phyloP scores from a whole-genome alignment of 1,140 invertebrate species.

The Semibalanus balanoides region DNA sequence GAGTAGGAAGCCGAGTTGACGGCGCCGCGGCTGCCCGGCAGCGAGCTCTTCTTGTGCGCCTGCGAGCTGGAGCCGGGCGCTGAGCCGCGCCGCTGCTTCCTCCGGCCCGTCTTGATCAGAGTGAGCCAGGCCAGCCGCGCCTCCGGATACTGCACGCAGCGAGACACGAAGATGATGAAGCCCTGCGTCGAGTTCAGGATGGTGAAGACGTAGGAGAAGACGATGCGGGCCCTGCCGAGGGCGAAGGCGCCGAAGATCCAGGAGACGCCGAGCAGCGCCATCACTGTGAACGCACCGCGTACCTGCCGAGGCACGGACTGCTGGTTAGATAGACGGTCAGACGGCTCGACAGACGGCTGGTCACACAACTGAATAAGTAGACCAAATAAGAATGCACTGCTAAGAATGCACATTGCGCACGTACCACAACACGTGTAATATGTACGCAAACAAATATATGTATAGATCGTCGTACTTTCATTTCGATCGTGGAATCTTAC shows the following conservation, averaged over 20 bases:
- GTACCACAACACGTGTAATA: too few relatives aligned
- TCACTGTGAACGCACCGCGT: constrained; percentile 37
- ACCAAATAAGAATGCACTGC: too few relatives aligned
- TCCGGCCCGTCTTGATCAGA: constrained; percentile 28
- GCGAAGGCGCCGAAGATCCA: constrained; percentile 40
- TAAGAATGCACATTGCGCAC: too few relatives aligned
- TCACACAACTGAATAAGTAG: too few relatives aligned
- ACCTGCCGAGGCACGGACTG: constrained; percentile 30
- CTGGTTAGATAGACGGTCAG: too few relatives aligned
- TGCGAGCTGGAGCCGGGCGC: not conserved
- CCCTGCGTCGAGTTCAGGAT: constrained; percentile 38
- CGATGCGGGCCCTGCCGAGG: constrained; percentile 31
- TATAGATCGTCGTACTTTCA: too few relatives aligned
- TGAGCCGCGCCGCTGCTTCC: not conserved
- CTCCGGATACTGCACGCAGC: constrained; percentile 36
- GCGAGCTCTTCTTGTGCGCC: not conserved
- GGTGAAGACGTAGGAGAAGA: constrained; percentile 39
- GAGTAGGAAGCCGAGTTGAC: not conserved
- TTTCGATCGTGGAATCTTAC: too few relatives aligned
- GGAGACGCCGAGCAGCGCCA: constrained; percentile 38
- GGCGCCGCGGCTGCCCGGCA: not conserved
- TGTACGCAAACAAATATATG: too few relatives aligned
- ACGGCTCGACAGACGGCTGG: too few relatives aligned
- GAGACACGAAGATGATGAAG: constrained; percentile 38
- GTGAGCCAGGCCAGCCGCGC: constrained; percentile 34